phyloP scores from a whole-genome alignment of 2,113 vertebrate genomes.

The Syrmaticus mikado region DNA sequence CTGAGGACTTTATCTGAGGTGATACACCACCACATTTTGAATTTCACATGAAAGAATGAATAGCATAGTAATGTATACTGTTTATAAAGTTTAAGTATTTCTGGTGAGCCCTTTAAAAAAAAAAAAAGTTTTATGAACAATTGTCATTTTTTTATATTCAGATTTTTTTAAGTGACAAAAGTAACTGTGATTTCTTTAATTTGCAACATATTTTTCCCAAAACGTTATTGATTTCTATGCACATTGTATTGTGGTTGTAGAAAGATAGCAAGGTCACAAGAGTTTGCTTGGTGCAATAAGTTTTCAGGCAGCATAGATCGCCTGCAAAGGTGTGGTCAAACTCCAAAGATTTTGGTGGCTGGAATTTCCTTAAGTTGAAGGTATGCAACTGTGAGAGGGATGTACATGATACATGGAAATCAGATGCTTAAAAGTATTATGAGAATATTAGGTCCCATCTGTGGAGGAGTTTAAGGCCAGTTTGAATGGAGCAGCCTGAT shows the following conservation, averaged over 20 bases:
- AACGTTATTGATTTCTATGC: not conserved
- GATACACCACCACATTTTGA: not conserved
- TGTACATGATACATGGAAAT: accelerated
- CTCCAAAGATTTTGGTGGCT: not conserved
- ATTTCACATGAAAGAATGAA: not conserved
- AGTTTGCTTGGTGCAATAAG: not conserved
- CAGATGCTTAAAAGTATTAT: not conserved
- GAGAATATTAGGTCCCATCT: not conserved
- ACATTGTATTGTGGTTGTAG: not conserved
- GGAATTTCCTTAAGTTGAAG: not conserved
- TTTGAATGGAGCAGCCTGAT: not conserved
- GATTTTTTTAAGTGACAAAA: not conserved
- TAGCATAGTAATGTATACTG: not conserved
- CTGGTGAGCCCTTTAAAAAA: not conserved
- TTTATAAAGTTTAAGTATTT: not conserved
- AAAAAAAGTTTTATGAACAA: not conserved
- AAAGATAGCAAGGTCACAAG: not conserved
- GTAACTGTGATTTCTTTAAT: not conserved
- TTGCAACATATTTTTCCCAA: not conserved
- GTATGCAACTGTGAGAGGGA: not conserved
- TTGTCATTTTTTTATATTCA: not conserved
- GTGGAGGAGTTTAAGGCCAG: not conserved
- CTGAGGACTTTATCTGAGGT: not conserved
- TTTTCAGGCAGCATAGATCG: not conserved
- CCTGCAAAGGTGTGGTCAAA: not conserved